Evolutionary conservation across 2,113 vertebrate genomes (phyloP).

Genomic region (Mustelus asterias): DNA sequence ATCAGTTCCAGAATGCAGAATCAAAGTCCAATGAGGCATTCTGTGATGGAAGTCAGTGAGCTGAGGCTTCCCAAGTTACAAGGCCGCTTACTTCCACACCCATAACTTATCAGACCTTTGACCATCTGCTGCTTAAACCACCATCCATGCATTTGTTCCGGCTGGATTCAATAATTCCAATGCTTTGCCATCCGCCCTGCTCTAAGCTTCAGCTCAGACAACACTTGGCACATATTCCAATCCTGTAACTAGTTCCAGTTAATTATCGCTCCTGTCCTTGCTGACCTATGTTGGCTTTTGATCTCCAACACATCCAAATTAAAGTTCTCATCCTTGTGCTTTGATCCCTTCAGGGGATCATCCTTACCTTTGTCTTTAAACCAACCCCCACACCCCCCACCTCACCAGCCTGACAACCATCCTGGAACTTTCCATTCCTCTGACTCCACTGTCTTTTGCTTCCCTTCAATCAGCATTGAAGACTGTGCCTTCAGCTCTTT

Average conservation of each 20-base stretch:
- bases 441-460: not conserved
- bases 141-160: not conserved
- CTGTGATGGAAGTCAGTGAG: too few species aligned
- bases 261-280: not conserved
- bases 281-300: not conserved
- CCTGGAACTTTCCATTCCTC: not conserved
- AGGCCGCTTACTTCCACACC: not conserved
- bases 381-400: not conserved
- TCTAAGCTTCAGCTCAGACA: not conserved
- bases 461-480: not conserved
- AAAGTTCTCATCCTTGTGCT: not conserved
- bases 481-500: not conserved
- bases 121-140: not conserved
- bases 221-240: not conserved
- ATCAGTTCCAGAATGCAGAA: too few species aligned
- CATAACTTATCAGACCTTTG: too few species aligned
- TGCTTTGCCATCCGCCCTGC: not conserved
- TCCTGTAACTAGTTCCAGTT: too few species aligned
- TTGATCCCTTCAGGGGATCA: not conserved
- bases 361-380: not conserved
- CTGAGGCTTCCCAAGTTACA: not conserved
- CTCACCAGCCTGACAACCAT: not conserved
- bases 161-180: not conserved
- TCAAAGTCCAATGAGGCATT: too few species aligned
- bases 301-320: not conserved